Percentiles rank a stretch among this genome's conserved stretches.
phyloP scores from a whole-genome alignment of 2,113 vertebrate species.

The Rallus limicola region DNA sequence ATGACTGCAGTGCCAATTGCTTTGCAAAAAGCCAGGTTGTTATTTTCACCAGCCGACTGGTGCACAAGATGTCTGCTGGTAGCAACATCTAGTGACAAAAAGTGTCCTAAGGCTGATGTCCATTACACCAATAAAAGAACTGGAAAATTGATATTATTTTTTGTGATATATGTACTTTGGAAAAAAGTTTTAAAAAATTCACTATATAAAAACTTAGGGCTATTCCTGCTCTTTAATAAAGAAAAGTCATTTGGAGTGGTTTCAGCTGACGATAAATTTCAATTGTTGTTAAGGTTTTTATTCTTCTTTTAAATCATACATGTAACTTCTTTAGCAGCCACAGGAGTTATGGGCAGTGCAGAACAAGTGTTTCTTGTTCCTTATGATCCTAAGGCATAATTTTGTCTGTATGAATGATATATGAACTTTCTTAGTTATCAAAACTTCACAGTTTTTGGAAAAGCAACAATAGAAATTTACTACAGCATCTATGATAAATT shows the following conservation, averaged over 20 bases:
- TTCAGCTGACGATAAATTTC: not conserved
- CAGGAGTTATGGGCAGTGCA: not conserved
- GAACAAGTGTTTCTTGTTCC: not conserved
- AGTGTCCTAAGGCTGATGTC: not conserved
- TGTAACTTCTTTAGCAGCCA: not conserved
- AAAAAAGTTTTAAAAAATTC: not conserved
- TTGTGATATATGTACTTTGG: not conserved
- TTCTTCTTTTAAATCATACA: not conserved
- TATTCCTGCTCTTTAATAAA: not conserved
- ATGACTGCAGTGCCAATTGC: not conserved
- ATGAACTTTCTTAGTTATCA: not conserved
- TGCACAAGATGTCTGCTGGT: not conserved
- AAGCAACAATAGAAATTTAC: not conserved
- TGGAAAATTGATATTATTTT: not conserved
- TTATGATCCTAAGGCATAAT: not conserved
- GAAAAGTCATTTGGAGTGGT: not conserved
- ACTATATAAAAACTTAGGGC: not conserved
- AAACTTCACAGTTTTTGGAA: not conserved
- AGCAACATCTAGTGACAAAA: not conserved
- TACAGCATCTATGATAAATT: not conserved
- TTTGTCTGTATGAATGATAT: not conserved
- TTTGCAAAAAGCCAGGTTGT: constrained; percentile 41
- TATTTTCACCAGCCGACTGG: not conserved
- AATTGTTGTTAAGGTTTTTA: not conserved
- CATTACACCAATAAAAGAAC: not conserved